Percentiles rank a stretch among this genome's conserved stretches.
These are phyloP conservation scores for Acrobasis repandana DNA, from an alignment of 2,888 invertebrate species.

Conservation along the genomic window DNA sequence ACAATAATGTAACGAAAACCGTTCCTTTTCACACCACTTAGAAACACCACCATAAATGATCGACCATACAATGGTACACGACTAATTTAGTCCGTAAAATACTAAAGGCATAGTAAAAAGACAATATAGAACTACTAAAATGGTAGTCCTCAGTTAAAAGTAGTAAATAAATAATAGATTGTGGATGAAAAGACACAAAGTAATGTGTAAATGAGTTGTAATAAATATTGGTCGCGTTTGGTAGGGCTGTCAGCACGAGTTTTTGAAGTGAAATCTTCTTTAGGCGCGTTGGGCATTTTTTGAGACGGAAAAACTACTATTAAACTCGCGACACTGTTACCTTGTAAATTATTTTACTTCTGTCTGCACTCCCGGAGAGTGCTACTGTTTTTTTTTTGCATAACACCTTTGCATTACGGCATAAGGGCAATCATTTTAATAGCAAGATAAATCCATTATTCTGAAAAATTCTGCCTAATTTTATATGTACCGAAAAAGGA, in stretches of 20 bases:
- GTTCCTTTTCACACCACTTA: conserved; percentile 30
- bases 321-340: too few relatives aligned
- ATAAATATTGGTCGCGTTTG: conserved; percentile 54
- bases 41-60: conserved; percentile 39
- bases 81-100: conserved; percentile 61
- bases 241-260: conserved; percentile 48
- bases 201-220: conserved; percentile 58
- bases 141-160: conserved; percentile 56
- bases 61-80: conserved; percentile 48
- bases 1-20: background rate
- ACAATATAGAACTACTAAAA: conserved; percentile 40
- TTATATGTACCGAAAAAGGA: too few relatives aligned
- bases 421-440: too few relatives aligned
- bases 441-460: too few relatives aligned
- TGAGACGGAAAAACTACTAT: too few relatives aligned
- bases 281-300: too few relatives aligned
- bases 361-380: too few relatives aligned
- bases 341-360: too few relatives aligned
- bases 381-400: too few relatives aligned
- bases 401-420: too few relatives aligned
- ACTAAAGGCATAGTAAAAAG: conserved; percentile 41
- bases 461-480: too few relatives aligned
- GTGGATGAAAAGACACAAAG: conserved; percentile 52
- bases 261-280: background rate
- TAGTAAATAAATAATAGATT: conserved; percentile 48